These are phyloP conservation scores for Anneissia japonica DNA, from an alignment of 35 echinoderm and acorn worm species.

Conservation along the genomic window DNA sequence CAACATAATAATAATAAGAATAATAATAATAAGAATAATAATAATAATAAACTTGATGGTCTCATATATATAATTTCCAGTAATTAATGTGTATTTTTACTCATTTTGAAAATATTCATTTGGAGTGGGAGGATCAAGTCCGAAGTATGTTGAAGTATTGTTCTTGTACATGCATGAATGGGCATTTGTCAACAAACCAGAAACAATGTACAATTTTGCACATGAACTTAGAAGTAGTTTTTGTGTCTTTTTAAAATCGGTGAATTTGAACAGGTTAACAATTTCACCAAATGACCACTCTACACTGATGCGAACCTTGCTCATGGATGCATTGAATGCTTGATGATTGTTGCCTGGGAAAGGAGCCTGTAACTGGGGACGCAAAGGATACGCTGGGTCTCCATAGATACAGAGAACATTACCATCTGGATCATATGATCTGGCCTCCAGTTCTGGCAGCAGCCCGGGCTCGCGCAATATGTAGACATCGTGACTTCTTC, in stretches of 20 bases:
- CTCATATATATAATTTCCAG: background rate
- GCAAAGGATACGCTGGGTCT: conserved; percentile 54
- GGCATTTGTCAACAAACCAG: conserved; percentile 23
- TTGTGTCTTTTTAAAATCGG: conserved; percentile 14
- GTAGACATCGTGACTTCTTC: conserved; percentile 38
- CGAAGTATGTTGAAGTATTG: too few species aligned
- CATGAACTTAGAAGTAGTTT: conserved; percentile 7
- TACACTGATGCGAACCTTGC: conserved; percentile 13
- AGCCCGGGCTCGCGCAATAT: conserved; percentile 48
- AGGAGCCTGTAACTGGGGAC: conserved; percentile 46
- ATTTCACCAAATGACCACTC: conserved; percentile 29
- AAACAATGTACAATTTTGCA: conserved; percentile 29
- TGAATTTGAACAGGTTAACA: conserved; percentile 22
- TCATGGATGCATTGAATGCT: conserved; percentile 14
- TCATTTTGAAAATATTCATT: too few species aligned
- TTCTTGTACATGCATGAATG: too few species aligned
- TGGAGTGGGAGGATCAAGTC: too few species aligned
- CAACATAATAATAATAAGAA: background rate
- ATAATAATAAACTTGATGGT: background rate
- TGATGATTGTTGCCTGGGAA: conserved; percentile 27
- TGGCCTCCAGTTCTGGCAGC: conserved; percentile 17
- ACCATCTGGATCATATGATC: conserved; percentile 24
- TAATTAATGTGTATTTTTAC: background rate
- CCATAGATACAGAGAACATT: conserved; percentile 66
- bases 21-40: background rate